phyloP scores from a whole-genome alignment of 2,888 invertebrate genomes.

The Busseola fusca region DNA sequence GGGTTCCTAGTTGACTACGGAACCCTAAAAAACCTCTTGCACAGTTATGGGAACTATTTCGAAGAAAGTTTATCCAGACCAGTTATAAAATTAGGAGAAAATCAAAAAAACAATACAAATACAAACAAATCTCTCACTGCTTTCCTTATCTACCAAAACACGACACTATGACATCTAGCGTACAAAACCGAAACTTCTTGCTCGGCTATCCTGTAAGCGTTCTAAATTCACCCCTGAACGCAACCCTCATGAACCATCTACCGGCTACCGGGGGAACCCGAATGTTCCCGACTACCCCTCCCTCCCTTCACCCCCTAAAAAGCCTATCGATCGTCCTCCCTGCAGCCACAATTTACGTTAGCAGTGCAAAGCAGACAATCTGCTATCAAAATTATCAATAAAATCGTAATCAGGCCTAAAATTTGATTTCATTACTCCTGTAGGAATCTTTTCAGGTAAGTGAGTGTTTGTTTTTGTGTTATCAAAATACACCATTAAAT shows the following conservation, averaged over 20 bases:
- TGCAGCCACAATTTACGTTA: conserved; percentile 78
- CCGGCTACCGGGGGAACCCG: conserved; percentile 72
- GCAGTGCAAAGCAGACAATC: conserved; percentile 76
- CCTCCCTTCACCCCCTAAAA: conserved; percentile 65
- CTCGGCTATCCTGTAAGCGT: conserved; percentile 53
- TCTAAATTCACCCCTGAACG: conserved; percentile 58
- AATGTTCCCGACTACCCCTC: conserved; percentile 63
- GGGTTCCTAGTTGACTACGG: too few species aligned
- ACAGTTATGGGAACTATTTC: too few species aligned
- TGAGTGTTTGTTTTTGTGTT: conserved; percentile 59
- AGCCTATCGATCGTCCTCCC: conserved; percentile 81
- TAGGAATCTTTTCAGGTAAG: conserved; percentile 70
- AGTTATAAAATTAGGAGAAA: neutral
- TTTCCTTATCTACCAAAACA: conserved; percentile 5
- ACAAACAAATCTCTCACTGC: too few species aligned
- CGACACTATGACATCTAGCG: conserved; percentile 54
- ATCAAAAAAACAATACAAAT: neutral
- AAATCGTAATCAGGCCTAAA: conserved; percentile 75
- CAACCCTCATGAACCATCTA: conserved; percentile 78
- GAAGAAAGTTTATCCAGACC: neutral
- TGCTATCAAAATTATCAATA: conserved; percentile 72
- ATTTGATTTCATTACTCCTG: conserved; percentile 59
- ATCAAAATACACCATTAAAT: conserved; percentile 66
- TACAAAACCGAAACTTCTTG: conserved; percentile 45
- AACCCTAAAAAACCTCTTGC: too few species aligned